phyloP scores from a whole-genome alignment of 2,888 invertebrate species.

The Arctia plantaginis region DNA sequence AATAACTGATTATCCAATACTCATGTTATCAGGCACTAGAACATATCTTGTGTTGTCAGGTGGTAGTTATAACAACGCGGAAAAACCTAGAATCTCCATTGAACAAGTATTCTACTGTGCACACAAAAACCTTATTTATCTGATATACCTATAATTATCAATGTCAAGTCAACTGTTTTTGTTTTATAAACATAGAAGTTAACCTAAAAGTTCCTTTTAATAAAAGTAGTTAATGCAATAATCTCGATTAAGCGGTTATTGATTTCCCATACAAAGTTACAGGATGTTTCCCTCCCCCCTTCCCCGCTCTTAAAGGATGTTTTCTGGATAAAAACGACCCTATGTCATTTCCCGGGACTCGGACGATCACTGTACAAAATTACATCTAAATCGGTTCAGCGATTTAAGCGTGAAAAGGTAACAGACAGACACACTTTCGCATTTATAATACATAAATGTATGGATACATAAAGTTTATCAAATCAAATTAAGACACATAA shows the following conservation, averaged over 20 bases:
- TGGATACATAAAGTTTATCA: not conserved
- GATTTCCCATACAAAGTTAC: too few species aligned
- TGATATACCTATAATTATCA: not conserved
- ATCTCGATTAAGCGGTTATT: too few species aligned
- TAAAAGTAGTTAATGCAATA: too few species aligned
- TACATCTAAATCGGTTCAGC: too few species aligned
- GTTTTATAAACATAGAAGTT: not conserved
- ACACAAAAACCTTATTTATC: not conserved
- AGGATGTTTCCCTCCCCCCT: too few species aligned
- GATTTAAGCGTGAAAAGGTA: too few species aligned
- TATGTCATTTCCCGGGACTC: too few species aligned
- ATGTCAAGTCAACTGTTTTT: not conserved
- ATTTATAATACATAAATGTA: too few species aligned
- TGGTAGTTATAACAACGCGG: not conserved
- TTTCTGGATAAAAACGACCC: too few species aligned
- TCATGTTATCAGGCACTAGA: slow-evolving; percentile 8
- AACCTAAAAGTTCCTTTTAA: not conserved
- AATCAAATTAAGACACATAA: not conserved
- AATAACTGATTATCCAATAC: slow-evolving; percentile 12
- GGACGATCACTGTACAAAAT: too few species aligned
- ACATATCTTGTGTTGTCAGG: not conserved
- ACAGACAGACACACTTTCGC: too few species aligned
- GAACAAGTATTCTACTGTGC: not conserved
- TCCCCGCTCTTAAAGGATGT: too few species aligned
- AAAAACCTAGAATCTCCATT: not conserved